phyloP scores from a whole-genome alignment of 1,140 invertebrate species.

The Monochamus saltuarius region DNA sequence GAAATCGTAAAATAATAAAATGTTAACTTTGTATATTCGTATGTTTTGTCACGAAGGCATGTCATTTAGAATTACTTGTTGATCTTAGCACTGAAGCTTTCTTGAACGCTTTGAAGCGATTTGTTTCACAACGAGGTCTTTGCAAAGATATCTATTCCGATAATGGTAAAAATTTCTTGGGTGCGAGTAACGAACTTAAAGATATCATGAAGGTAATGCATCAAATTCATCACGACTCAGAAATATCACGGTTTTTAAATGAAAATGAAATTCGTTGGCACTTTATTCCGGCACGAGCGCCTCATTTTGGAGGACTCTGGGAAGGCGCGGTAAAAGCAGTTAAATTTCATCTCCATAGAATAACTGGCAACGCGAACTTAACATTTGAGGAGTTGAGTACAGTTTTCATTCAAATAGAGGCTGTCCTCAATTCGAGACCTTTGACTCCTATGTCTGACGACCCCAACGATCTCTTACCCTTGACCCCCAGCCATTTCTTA shows the following conservation, averaged over 20 bases:
- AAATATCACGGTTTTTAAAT: constrained; percentile 4
- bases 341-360: too few relatives aligned
- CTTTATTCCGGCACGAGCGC: constrained; percentile 42
- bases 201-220: background rate
- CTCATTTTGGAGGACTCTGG: too few relatives aligned
- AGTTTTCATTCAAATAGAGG: too few relatives aligned
- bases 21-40: constrained; percentile 43
- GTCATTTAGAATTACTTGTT: constrained; percentile 50
- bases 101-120: constrained; percentile 45
- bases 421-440: too few relatives aligned
- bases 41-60: constrained; percentile 36
- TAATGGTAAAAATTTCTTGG: constrained; percentile 50
- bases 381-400: too few relatives aligned
- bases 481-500: too few relatives aligned
- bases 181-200: constrained; percentile 26
- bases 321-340: too few relatives aligned
- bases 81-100: constrained; percentile 47
- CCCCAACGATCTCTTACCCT: too few relatives aligned
- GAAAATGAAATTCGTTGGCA: constrained; percentile 37
- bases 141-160: constrained; percentile 45
- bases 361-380: too few relatives aligned
- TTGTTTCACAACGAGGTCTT: constrained; percentile 46
- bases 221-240: constrained; percentile 1
- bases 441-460: too few relatives aligned
- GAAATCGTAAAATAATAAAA: constrained; percentile 49